Evolutionary conservation across 2,888 invertebrate genomes (phyloP).

Genomic region (Thysanoteuthis rhombus): DNA sequence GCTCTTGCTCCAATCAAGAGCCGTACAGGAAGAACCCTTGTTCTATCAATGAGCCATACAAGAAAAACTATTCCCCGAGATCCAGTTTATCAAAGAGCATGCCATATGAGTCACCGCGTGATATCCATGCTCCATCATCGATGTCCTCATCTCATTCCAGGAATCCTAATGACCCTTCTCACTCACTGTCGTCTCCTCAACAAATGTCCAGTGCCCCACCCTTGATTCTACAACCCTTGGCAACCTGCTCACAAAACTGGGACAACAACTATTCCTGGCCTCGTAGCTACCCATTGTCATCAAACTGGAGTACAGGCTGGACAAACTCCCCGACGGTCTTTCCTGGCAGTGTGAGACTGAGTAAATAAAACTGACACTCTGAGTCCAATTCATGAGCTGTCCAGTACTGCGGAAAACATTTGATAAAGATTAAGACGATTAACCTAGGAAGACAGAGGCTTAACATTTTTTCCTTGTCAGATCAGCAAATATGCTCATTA

Average conservation of each 20-base stretch:
- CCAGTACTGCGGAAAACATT: not conserved
- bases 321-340: conserved; percentile 18
- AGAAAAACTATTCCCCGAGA: not conserved
- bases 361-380: not conserved
- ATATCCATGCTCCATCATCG: not conserved
- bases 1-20: too few species aligned
- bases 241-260: conserved; percentile 17
- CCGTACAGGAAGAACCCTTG: not conserved
- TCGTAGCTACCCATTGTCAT: conserved; percentile 20
- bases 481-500: not conserved
- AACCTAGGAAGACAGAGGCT: not conserved
- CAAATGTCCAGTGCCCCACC: not conserved
- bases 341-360: conserved; percentile 18
- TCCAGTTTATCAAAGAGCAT: not conserved
- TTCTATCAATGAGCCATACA: not conserved
- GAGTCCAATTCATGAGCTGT: not conserved
- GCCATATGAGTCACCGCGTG: not conserved
- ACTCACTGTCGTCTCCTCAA: not conserved
- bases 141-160: not conserved
- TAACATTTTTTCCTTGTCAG: not conserved
- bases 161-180: not conserved
- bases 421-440: not conserved
- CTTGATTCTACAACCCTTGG: conserved; percentile 22
- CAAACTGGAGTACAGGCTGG: conserved; percentile 26
- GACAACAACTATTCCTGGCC: conserved; percentile 22